Evolutionary conservation across 2,797 vertebrate genomes (phyloP), one percentile per base, ranked within the genome.

Genomic region (Pachyuromys duprasi): DNA sequence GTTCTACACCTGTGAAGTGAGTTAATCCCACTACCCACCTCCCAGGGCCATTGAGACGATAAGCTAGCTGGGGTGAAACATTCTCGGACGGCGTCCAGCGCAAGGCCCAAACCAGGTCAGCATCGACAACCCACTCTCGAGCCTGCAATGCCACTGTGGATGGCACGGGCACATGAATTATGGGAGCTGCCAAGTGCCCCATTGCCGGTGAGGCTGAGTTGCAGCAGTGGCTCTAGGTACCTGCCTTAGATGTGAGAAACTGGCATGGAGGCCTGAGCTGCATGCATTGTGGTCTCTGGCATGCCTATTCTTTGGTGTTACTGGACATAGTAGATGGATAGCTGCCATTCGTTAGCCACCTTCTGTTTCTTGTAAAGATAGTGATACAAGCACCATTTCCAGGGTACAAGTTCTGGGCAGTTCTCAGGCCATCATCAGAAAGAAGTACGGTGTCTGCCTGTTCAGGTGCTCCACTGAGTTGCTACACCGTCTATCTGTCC

Each of bases 1-100:
- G 55, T 69, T 91, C n/a, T 42, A 22, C 24, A 22, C 26, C 65
- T 57, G 49, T 63, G 57, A 55, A 62, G 39, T 12, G 39, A 74
- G 2, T 42, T 8, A 4, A 0, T 20, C 7, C 3, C 0, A 6
- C 39, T 57, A 39, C 42, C 57, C 33, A 17, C 63, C 8, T 63
- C 8, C 0, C 0, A 2, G 14, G 45, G 14, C 53, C 9, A 6
- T 0, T 31, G 86, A 60, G 72, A n/a, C 62, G 20, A 15, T 2
- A 57, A 49, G 65, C 2, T 1, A 9, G 26, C 0, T 2, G 39
- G 0, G 1, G 22, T 3, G 5, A 2, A 36, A 14, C n/a, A 39
- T 45, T 26, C 42, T 28, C 1, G 0, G 5, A 42, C 2, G 5
- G 53, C 2, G 6, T 28, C 62, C 26, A 8, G 75, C 5, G 18